Evolutionary conservation across 2,797 vertebrate species (phyloP), one percentile per base, ranked within the genome.

Genomic region (Mycteria americana): DNA sequence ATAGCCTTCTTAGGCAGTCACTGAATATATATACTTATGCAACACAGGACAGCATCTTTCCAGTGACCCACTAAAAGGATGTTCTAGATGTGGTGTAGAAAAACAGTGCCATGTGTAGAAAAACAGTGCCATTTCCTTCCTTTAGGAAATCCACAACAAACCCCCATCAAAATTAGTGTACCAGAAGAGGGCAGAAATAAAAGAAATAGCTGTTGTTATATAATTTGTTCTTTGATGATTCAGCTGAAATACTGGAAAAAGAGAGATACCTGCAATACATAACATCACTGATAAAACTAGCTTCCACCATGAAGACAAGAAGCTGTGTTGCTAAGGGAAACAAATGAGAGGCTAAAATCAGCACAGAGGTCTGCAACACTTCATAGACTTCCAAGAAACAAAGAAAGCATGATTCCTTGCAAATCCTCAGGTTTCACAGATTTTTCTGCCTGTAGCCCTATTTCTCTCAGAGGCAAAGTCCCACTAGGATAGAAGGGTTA

Each of bases 291-390:
- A 89, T 67, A 70, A 77, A 93, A 88, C 43, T 67, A 46, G 63
- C 30, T 88, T 90, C 27, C 27, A 75, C 28, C 43, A n/a, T 3
- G 27, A 87, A 87, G 80, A 76, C 22, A 53, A 83, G 73, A 74
- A 88, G 46, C 65, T 86, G 62, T 37, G 91, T 86, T 95, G 89
- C 93, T 65, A 92, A 63, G 79, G 93, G 94, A 95, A 95, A 92
- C 82, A 76, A 91, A 75, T 5, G 43, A 77, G 57, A 69, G 57
- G 76, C 68, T 83, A 95, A 89, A 89, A 90, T 62, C 92, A 75
- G 64, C 63, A 68, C 50, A 80, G 51, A 73, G 57, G 76, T 57
- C 94, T 90, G 73, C 24, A 59, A 39, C 12, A 46, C 37, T 84
- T 62, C n/a, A 31, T 1, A 65, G 50, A 60, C 43, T 62, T 89